Evolutionary conservation across 2,113 vertebrate genomes (phyloP).

Genomic region (Sinosuthora webbiana): DNA sequence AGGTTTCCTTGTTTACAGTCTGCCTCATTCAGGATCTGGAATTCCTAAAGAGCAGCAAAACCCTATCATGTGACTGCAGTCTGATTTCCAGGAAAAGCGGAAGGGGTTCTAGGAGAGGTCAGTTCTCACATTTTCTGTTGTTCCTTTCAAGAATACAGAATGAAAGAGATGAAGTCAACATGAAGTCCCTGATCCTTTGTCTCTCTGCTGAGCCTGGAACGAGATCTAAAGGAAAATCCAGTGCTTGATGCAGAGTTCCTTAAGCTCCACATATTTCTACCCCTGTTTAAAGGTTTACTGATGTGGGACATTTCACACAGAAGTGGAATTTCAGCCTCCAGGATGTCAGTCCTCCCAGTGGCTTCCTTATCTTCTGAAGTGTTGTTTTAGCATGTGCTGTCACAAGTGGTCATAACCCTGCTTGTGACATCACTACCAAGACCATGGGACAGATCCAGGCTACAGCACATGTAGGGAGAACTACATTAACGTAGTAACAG

Average conservation of each 20-base stretch:
- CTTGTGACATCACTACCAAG: not conserved
- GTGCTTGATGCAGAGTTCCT: not conserved
- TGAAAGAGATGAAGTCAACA: not conserved
- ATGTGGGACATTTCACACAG: not conserved
- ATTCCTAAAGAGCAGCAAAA: constrained; percentile 71
- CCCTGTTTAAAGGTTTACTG: not conserved
- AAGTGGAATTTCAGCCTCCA: not conserved
- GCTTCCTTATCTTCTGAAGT: not conserved
- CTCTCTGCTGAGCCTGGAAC: not conserved
- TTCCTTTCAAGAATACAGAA: not conserved
- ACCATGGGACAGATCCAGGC: not conserved
- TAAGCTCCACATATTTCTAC: not conserved
- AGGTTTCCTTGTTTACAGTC: constrained; percentile 70
- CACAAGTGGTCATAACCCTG: not conserved
- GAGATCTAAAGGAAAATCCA: not conserved
- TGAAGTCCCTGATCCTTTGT: not conserved
- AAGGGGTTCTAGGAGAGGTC: constrained; percentile 28
- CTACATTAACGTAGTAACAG: not conserved
- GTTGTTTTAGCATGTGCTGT: not conserved
- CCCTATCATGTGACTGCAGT: constrained; percentile 50
- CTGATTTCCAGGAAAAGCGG: constrained; percentile 61
- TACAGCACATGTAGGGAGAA: not conserved
- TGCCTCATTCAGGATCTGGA: constrained; percentile 54
- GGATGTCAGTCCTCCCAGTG: not conserved
- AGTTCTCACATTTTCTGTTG: not conserved